Base-by-base conservation (phyloP, 2,888 invertebrate species). In the Diaphora mendica region DNA sequence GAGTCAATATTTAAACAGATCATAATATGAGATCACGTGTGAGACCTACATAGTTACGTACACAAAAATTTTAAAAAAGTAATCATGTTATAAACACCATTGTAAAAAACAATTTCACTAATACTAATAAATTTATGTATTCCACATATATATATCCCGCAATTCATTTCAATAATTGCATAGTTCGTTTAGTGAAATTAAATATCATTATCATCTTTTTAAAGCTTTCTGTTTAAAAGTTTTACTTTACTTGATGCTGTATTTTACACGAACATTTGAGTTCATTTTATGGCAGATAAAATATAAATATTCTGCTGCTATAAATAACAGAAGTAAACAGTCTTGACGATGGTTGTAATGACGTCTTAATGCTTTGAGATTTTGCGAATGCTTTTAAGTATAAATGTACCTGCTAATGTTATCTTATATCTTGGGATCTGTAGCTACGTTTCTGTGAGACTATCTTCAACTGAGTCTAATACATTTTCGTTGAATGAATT, bases 231-330 rank as follows among this genome's bases (percentile, higher is more conserved):
- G 71, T 59, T 64, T 48, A 17, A 55, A 75, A 71, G 67, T 68
- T 68, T 64, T 68, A 59, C 42, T 71, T 71, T 26, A 55, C 66
- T 71, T 42, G 42, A 67, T 44, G 59, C 33, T 42, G 66, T 67
- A 72, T 33, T 68, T 68, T 51, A 59, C 59, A 68, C 9, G 26
- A 48, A 64, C 68, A 72, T 71, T 71, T 59, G 59, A 71, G 48
- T 55, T 26, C 64, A 64, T 71, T 72, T 67, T 59, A 72, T 67
- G 30, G 23, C 71, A 67, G 71, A 67, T 67, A 72, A 72, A 72
- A 67, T 72, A 42, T 66, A 72, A 72, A 72, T 72, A 67, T 42
- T 59, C 59, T 44, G 44, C 42, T 20, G 9, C 42, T 67, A 72
- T 72, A 72, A 67, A 72, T 72, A 67, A 72, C 26, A 59, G 44